A percentile compares a stretch with the other conserved stretches of the same genome.
Evolutionary conservation across 1,140 invertebrate species (phyloP).

Genomic region (Rhagoletis zephyria): DNA sequence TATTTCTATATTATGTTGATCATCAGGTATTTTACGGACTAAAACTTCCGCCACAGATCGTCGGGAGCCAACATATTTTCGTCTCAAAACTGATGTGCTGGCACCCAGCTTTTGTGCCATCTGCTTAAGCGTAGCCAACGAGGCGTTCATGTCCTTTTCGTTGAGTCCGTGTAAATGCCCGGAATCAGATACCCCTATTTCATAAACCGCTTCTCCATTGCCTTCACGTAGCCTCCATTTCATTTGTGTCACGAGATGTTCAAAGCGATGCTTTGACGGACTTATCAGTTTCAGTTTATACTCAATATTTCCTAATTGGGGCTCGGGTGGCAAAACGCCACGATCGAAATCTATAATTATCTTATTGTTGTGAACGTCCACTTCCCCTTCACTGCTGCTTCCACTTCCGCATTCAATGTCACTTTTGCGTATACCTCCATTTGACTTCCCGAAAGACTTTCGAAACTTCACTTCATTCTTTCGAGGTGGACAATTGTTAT

Average conservation of each 20-base stretch:
- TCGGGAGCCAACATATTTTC: conserved; percentile 73
- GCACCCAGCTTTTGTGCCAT: conserved; percentile 91
- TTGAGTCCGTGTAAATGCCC: conserved; percentile 88
- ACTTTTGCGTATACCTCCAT: conserved; percentile 32
- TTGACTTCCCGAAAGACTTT: conserved; percentile 1
- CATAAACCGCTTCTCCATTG: conserved; percentile 95
- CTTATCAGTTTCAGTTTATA: conserved; percentile 92
- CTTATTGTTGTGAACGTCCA: conserved; percentile 68
- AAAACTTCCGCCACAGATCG: conserved; percentile 87
- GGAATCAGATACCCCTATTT: conserved; percentile 95
- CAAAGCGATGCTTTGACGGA: conserved; percentile 87
- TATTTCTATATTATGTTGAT: conserved; percentile 91
- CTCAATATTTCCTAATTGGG: conserved; percentile 91
- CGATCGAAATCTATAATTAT: conserved; percentile 71
- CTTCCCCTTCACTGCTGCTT: conserved; percentile 66
- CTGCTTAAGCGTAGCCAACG: conserved; percentile 84
- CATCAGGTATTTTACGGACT: conserved; percentile 91
- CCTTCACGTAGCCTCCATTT: conserved; percentile 91
- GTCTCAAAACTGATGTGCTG: conserved; percentile 79
- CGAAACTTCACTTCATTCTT: conserved; percentile 53
- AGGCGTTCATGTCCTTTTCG: conserved; percentile 85
- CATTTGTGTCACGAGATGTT: conserved; percentile 92
- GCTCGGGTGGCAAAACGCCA: conserved; percentile 87
- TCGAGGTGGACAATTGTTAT: conserved; percentile 62
- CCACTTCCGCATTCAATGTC: conserved; percentile 40